phyloP scores from a whole-genome alignment of 2,113 vertebrate genomes.

The Oncorhynchus kisutch region DNA sequence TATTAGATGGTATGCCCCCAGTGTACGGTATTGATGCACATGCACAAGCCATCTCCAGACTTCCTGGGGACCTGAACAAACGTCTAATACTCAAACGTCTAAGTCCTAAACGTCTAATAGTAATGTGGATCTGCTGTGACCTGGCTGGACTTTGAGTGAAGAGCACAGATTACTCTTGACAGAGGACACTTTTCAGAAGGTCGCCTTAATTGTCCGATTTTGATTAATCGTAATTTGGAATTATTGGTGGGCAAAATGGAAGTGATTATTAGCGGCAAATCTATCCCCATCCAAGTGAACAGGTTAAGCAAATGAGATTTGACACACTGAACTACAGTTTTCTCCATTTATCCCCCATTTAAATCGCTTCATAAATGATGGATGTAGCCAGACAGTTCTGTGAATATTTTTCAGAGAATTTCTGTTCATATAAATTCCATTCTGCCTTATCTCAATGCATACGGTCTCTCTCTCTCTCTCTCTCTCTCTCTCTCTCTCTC shows the following conservation, averaged over 20 bases:
- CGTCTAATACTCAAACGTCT: constrained; percentile 6
- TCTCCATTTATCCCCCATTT: neutral
- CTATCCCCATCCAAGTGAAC: constrained; percentile 3
- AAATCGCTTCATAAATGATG: neutral
- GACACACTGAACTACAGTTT: constrained; percentile 12
- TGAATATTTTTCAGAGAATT: too few species aligned
- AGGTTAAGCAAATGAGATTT: constrained; percentile 14
- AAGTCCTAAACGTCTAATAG: too few species aligned
- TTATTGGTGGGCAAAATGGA: constrained; percentile 14
- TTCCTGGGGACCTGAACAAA: neutral
- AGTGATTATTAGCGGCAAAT: constrained; percentile 22
- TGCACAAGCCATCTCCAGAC: too few species aligned
- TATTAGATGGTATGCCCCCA: too few species aligned
- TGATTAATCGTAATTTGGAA: constrained; percentile 21
- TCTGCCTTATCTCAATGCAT: too few species aligned
- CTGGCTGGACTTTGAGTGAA: neutral
- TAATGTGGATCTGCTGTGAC: constrained; percentile 2
- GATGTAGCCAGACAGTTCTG: neutral
- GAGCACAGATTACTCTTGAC: constrained; percentile 3
- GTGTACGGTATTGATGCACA: too few species aligned
- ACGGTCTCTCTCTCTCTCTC: too few species aligned
- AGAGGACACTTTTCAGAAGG: constrained; percentile 4
- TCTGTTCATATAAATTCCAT: too few species aligned
- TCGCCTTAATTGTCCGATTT: constrained; percentile 17
- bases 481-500: too few species aligned